Evolutionary conservation across 2,113 vertebrate genomes (phyloP).

Genomic region (Piprites chloris): DNA sequence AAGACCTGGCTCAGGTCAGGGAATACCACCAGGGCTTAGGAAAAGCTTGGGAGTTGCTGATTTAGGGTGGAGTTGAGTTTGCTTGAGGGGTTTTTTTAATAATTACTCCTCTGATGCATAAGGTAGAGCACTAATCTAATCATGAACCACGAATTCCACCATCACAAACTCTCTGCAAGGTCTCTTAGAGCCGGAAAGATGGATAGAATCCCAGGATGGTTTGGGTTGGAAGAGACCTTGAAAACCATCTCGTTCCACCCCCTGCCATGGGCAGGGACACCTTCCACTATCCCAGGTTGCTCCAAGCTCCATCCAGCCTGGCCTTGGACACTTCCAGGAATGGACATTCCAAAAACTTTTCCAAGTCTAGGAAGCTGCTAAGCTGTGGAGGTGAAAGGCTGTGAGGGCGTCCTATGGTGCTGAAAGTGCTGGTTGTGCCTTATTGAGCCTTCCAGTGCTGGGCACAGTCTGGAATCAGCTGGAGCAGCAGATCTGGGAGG

Average conservation of each 20-base stretch:
- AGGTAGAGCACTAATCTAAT: not conserved
- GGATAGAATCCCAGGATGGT: not conserved
- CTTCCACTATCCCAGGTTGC: not conserved
- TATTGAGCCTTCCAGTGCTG: not conserved
- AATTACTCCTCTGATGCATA: not conserved
- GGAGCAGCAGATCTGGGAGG: not conserved
- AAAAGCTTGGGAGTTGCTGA: not conserved
- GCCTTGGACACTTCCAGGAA: not conserved
- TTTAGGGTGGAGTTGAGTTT: not conserved
- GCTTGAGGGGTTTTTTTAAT: not conserved
- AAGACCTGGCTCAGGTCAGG: not conserved
- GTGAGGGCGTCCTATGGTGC: not conserved
- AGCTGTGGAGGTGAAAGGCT: not conserved
- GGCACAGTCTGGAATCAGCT: not conserved
- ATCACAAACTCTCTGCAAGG: not conserved
- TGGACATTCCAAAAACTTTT: not conserved
- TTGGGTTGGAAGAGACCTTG: not conserved
- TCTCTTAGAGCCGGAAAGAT: not conserved
- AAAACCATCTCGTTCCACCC: not conserved
- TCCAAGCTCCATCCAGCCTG: not conserved
- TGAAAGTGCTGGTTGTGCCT: not conserved
- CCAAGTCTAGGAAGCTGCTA: not conserved
- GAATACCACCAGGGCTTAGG: not conserved
- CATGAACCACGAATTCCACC: not conserved
- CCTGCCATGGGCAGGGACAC: not conserved